Conservation (phyloP, 2,113 vertebrate genomes). For the Lamprotornis superbus region DNA sequence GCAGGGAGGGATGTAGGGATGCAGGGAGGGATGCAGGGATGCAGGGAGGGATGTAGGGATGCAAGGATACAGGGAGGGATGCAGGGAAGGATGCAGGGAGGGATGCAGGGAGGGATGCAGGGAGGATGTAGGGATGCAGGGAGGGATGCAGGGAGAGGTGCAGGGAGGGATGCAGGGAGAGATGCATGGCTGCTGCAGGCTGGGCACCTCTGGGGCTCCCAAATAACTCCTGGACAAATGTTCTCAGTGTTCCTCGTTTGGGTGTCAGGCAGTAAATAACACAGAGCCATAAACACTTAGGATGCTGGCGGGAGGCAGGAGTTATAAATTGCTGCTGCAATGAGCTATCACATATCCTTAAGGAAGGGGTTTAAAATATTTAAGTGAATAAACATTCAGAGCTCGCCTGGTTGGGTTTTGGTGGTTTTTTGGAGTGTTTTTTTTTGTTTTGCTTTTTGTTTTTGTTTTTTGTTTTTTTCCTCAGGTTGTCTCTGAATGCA, state of each 20-base stretch:
- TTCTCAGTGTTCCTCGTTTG: not conserved
- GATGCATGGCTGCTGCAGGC: no score
- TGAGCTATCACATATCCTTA: slow-evolving; percentile 10
- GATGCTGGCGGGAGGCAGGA: not conserved
- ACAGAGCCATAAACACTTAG: not conserved
- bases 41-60: no score
- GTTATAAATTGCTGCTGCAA: slow-evolving; percentile 11
- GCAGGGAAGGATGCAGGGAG: no score
- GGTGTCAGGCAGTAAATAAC: not conserved
- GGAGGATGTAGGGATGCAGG: no score
- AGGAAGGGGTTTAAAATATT: slow-evolving; percentile 2
- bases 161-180: no score
- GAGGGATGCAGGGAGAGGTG: no score
- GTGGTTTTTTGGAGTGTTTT: not conserved
- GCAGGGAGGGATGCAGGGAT: no score
- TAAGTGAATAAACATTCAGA: not conserved
- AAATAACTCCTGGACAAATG: not conserved
- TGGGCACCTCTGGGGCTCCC: fast-evolving
- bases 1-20: no score
- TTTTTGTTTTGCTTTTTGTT: no score
- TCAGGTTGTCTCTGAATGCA: not conserved
- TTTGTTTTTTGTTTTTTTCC: not conserved
- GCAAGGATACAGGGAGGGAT: no score
- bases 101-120: no score
- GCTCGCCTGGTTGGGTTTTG: not conserved